Conservation (phyloP, 2,888 invertebrate species). For the Athetis lepigone region DNA sequence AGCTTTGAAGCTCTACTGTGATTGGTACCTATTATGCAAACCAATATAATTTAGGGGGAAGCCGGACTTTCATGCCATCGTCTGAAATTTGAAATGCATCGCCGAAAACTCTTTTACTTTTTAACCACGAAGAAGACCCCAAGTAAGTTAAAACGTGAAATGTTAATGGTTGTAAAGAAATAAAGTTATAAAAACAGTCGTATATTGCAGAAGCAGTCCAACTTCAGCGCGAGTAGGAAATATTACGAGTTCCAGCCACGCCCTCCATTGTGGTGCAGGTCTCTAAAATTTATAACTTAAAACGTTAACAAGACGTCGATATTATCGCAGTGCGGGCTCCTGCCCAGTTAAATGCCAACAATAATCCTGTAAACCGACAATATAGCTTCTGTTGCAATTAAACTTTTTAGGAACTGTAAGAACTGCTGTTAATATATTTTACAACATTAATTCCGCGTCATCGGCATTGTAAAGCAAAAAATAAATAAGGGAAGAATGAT, state of each 20-base stretch:
- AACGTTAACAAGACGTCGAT: conserved; percentile 84
- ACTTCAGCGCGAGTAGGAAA: conserved; percentile 54
- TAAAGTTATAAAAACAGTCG: conserved; percentile 48
- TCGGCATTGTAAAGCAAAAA: conserved; percentile 34
- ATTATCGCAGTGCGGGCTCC: conserved; percentile 75
- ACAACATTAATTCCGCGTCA: conserved; percentile 38
- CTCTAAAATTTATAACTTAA: conserved; percentile 83
- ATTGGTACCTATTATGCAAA: conserved; percentile 67
- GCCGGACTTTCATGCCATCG: conserved; percentile 58
- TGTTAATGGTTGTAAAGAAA: conserved; percentile 12
- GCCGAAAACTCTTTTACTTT: conserved; percentile 30
- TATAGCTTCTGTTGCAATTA: conserved; percentile 49
- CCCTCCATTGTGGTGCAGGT: conserved; percentile 79
- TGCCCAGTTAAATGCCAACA: conserved; percentile 74
- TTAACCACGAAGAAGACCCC: conserved; percentile 1
- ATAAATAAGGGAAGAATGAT: conserved; percentile 55
- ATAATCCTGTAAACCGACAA: conserved; percentile 62
- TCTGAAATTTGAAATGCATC: conserved; percentile 45
- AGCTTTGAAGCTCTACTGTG: conserved; percentile 59
- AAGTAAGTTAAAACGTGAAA: conserved; percentile 1
- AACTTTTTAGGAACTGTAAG: not conserved
- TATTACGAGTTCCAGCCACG: conserved; percentile 70
- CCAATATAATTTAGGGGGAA: conserved; percentile 62
- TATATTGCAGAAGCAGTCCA: conserved; percentile 37
- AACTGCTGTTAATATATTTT: conserved; percentile 31